Percentiles rank a stretch among this genome's conserved stretches.
These are phyloP conservation scores for Callipepla californica DNA, from an alignment of 2,113 vertebrate species.

Conservation along the genomic window DNA sequence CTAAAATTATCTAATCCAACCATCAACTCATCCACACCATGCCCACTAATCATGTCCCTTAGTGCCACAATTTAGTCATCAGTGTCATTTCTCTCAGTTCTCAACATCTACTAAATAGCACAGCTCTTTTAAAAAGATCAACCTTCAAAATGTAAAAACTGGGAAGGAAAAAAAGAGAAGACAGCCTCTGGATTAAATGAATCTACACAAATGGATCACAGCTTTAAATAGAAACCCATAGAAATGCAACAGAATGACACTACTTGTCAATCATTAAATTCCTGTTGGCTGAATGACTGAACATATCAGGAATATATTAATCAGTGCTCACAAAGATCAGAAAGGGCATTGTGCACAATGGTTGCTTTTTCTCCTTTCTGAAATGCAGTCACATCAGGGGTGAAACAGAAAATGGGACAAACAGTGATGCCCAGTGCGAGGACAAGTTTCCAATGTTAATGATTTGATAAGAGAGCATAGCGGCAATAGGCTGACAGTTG, in stretches of 20 bases:
- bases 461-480: no score
- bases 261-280: background rate
- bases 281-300: background rate
- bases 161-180: background rate
- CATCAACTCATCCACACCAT: no score
- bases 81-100: background rate
- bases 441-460: background rate
- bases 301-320: background rate
- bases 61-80: no score
- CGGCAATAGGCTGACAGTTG: no score
- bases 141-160: background rate
- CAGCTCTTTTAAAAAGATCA: background rate
- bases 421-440: background rate
- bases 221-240: background rate
- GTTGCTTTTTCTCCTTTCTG: background rate
- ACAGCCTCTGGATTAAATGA: background rate
- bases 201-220: background rate
- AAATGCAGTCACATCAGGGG: background rate
- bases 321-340: background rate
- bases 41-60: no score
- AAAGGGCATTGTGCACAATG: background rate
- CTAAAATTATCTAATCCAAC: no score
- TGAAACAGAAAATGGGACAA: background rate
- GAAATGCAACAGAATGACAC: background rate
- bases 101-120: background rate